Percentiles rank a stretch among this genome's conserved stretches.
Evolutionary conservation across 1,140 invertebrate genomes (phyloP).

Genomic region (Meloidogyne exigua): DNA sequence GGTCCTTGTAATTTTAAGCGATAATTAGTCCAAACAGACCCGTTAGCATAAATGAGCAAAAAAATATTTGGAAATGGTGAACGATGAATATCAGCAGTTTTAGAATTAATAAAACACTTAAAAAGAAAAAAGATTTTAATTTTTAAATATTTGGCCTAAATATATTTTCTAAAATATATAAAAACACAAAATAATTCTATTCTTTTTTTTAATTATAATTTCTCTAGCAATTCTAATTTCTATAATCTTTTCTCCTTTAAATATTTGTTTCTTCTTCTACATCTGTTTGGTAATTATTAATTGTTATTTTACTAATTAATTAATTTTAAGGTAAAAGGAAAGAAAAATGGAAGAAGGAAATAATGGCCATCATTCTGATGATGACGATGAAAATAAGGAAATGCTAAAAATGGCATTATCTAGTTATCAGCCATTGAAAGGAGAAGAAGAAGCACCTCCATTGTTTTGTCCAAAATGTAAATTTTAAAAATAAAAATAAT

Average conservation of each 20-base stretch:
- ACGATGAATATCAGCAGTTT: conserved; percentile 61
- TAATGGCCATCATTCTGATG: neutral
- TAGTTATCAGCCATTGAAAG: neutral
- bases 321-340: neutral
- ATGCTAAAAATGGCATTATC: conserved; percentile 1
- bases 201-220: too few relatives aligned
- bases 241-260: too few relatives aligned
- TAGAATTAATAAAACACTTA: conserved; percentile 62
- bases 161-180: neutral
- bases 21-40: conserved; percentile 64
- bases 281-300: neutral
- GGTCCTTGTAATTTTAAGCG: conserved; percentile 60
- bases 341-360: neutral
- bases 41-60: conserved; percentile 62
- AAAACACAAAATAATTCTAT: too few relatives aligned
- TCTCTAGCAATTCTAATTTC: too few relatives aligned
- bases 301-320: neutral
- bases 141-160: too few relatives aligned
- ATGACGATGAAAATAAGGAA: conserved; percentile 2
- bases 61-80: conserved; percentile 62
- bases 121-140: neutral
- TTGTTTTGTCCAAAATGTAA: conserved; percentile 4
- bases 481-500: neutral
- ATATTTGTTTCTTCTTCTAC: neutral
- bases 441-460: conserved; percentile 1